Evolutionary conservation across 2,888 invertebrate genomes (phyloP), one percentile per base, ranked within the genome.

Genomic region (Oscheius myriophilus): DNA sequence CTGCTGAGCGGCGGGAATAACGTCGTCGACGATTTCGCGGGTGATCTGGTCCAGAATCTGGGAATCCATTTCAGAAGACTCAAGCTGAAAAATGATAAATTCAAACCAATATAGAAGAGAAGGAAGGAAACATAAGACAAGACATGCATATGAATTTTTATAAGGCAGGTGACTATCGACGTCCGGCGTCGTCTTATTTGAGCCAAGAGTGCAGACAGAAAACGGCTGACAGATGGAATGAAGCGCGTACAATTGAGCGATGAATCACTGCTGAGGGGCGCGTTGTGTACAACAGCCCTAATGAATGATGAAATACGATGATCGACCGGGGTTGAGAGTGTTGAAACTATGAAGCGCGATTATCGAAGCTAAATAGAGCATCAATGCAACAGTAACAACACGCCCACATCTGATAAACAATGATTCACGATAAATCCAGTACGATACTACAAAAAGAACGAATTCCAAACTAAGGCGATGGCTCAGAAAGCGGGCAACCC

Each of bases 1-100:
- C 6, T 62, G n/a, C 52, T 76, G 66, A 25, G 63, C 76, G 18
- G 67, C 62, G 33, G 76, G 73, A 18, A 76, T 55, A 52, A 73
- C 65, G 46, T 64, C 67, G 66, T 76, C 76, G 45, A 76, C 67
- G 59, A 76, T 66, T 39, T 70, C 71, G 52, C 67, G 69, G 62
- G 70, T 67, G 23, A 73, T 18, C 51, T 76, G 67, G 21, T 71
- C 71, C 41, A 76, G 65, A 39, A 70, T 70, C 7, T 51, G 49
- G 18, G 49, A 52, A n/a, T 70, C 66, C 76, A 73, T 76, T 25
- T 73, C 76, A 63, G 55, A 33, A 14, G 54, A 55, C 2, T 69
- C 73, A 54, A 71, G 67, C 76, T 76, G 71, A 11, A 76, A 73
- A 26, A 54, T 23, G 39, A n/a, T 21, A 12, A 14, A 0, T 21